Base-by-base conservation (phyloP, 2,888 invertebrate species). In the Elegia similella region DNA sequence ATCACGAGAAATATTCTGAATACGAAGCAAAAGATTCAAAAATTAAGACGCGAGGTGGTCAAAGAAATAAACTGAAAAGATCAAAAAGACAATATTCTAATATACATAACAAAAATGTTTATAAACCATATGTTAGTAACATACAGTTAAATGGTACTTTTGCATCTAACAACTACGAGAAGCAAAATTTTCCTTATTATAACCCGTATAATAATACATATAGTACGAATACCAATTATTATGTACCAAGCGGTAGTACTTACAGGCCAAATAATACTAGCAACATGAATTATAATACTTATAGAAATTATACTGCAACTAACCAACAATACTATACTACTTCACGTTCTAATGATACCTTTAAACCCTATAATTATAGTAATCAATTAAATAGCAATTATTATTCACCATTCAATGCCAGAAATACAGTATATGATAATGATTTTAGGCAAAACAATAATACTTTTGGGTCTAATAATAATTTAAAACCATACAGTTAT, bases 131-230 rank as follows among this genome's bases (percentile, higher is more conserved):
- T 16, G 8, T 10, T 17, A 34, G 12, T 17, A 15, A 34, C 8
- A 50, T 6, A 38, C 34, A 32, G 32, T 48, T 34, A 38, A 12
- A 38, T 3, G 12, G 38, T 38, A 50, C 46, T 1, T 46, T 38
- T 34, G 34, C 17, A 5, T 15, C 34, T 16, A 12, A 12, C 16
- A 34, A 50, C 16, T 1, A 34, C 2, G 34, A 10, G 12, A 17
- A 1, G 32, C 6, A 8, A 10, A 30, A 10, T 15, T 8, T 7
- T 15, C 13, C 13, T 10, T 15, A 1, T 2, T 48, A 32, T 32
- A 15, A 15, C 8, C 48, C 48, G 10, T 48, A 48, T 48, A 48
- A 47, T 30, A 47, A 47, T 47, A 30, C 38, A 13, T 48, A 13
- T 5, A 10, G 32, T 13, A n/a, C 46, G n/a, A 46, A 17, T 10